Percentiles rank a stretch among this genome's conserved stretches.
Evolutionary conservation across 2,888 invertebrate species (phyloP).

Genomic region (Hydriomena furcata): DNA sequence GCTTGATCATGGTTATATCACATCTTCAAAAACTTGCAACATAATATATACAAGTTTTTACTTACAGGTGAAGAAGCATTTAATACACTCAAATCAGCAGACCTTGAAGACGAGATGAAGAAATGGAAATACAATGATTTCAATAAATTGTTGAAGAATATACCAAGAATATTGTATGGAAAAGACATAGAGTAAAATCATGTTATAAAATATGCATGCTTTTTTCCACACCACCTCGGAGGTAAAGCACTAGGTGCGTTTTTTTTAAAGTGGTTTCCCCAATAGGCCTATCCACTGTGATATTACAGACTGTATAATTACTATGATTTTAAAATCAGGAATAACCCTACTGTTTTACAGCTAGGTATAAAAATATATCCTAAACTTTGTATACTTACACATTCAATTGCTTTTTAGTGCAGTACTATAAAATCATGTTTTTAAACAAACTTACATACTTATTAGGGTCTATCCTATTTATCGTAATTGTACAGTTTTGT

Average conservation of each 20-base stretch:
- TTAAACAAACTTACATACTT: no score
- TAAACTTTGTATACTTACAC: no score
- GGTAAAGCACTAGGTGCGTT: conserved; percentile 49
- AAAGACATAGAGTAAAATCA: not conserved
- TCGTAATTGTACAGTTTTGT: no score
- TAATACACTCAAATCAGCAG: conserved; percentile 43
- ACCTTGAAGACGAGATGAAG: conserved; percentile 56
- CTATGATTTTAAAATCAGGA: no score
- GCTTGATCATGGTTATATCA: no score
- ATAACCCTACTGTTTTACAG: not conserved
- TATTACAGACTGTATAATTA: not conserved
- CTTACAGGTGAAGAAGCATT: conserved; percentile 54
- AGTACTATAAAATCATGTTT: no score
- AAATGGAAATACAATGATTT: conserved; percentile 66
- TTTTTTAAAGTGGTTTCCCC: conserved; percentile 55
- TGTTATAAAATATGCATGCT: conserved; percentile 23
- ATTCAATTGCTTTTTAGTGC: no score
- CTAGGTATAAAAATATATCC: no score
- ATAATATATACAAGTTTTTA: no score
- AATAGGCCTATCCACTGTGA: conserved; percentile 46
- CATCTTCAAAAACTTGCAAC: no score
- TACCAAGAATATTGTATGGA: conserved; percentile 28
- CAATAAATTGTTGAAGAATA: conserved; percentile 52
- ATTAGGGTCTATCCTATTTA: no score
- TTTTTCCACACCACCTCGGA: conserved; percentile 50